These are phyloP conservation scores for Choloepus hoffmanni DNA, from an alignment of 2,113 vertebrate genomes.

Conservation along the genomic window DNA sequence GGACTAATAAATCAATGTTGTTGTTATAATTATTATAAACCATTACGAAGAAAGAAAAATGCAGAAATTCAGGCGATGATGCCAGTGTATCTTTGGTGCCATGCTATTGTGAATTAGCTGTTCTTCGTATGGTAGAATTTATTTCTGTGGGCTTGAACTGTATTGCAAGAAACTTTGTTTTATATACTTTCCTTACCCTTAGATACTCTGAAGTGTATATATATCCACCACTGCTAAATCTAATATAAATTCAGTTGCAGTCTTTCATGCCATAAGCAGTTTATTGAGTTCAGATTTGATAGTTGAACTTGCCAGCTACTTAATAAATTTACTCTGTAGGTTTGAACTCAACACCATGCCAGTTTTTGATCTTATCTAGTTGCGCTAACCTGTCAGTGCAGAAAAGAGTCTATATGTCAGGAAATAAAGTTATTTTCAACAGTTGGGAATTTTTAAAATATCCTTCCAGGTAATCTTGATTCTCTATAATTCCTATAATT, in stretches of 20 bases:
- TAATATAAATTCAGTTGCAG: background rate
- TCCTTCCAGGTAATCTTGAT: background rate
- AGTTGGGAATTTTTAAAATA: background rate
- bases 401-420: conserved; percentile 75
- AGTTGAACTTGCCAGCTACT: background rate
- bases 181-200: background rate
- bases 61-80: background rate
- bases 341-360: background rate
- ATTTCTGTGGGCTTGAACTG: conserved; percentile 75
- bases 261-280: background rate
- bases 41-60: background rate
- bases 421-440: background rate
- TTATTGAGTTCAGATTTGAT: background rate
- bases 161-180: conserved; percentile 67
- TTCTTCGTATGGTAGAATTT: conserved; percentile 62
- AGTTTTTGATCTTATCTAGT: conserved; percentile 47
- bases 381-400: conserved; percentile 43
- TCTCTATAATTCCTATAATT: conserved; percentile 24
- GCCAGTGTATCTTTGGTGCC: background rate
- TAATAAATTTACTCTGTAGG: background rate
- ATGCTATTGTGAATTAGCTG: conserved; percentile 46
- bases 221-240: background rate
- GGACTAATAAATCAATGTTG: background rate
- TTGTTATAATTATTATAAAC: background rate
- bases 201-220: background rate